These are phyloP conservation scores for Drosophila littoralis DNA, from an alignment of 1,140 invertebrate species.

Conservation along the genomic window DNA sequence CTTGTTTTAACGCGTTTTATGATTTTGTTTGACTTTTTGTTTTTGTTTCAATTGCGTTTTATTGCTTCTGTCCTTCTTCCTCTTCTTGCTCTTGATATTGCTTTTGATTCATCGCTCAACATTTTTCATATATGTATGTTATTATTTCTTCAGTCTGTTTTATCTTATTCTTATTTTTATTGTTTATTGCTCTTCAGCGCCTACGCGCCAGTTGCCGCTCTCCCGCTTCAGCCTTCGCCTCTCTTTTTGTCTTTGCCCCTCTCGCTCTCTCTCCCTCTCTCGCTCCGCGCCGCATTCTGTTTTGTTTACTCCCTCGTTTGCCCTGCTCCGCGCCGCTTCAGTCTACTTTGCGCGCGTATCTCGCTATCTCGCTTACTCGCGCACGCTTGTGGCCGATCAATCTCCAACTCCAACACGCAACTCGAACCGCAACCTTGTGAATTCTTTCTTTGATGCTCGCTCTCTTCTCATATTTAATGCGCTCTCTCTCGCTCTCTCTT, in stretches of 20 bases:
- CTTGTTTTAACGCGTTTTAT: constrained; percentile 16
- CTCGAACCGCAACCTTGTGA: constrained; percentile 28
- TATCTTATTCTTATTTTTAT: constrained; percentile 10
- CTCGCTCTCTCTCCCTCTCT: constrained; percentile 10
- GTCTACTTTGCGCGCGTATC: constrained; percentile 25
- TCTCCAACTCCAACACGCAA: constrained; percentile 39
- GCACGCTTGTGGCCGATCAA: constrained; percentile 37
- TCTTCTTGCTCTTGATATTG: constrained; percentile 5
- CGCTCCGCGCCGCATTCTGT: constrained; percentile 24
- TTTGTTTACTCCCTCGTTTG: constrained; percentile 43
- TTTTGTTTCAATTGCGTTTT: constrained; percentile 28
- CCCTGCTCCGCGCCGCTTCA: constrained; percentile 3
- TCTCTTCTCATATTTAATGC: constrained; percentile 1
- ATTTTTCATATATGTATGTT: constrained; percentile 18
- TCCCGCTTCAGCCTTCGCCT: background rate
- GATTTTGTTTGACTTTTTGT: constrained; percentile 20
- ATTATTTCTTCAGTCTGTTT: constrained; percentile 20
- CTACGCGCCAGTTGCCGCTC: constrained; percentile 44
- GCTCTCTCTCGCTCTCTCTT: constrained; percentile 18
- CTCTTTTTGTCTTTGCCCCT: background rate
- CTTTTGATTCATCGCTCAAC: constrained; percentile 40
- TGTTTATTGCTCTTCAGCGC: constrained; percentile 53
- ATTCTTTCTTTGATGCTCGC: background rate
- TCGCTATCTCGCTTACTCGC: constrained; percentile 12
- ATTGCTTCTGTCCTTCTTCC: background rate